These are phyloP conservation scores for Eueides isabella DNA, from an alignment of 1,140 invertebrate genomes.

Conservation along the genomic window DNA sequence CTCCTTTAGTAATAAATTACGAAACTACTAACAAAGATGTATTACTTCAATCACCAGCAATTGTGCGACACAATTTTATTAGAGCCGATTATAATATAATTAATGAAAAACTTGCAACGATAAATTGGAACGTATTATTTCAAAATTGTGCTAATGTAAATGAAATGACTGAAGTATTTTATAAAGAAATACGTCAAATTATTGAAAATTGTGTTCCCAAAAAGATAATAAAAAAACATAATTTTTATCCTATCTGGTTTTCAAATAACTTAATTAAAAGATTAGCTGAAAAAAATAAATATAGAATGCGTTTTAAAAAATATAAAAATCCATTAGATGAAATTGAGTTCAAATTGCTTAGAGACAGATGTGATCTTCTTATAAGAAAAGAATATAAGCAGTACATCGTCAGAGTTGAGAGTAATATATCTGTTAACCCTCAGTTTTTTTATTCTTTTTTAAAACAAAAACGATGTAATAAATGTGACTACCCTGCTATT, in stretches of 20 bases:
- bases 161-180: conserved; percentile 33
- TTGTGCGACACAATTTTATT: conserved; percentile 13
- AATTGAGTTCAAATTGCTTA: conserved; percentile 22
- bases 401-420: conserved; percentile 22
- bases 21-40: not conserved
- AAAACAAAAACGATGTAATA: conserved; percentile 20
- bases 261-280: conserved; percentile 19
- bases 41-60: conserved; percentile 8
- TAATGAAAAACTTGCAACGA: conserved; percentile 8
- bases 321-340: conserved; percentile 39
- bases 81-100: conserved; percentile 18
- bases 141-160: conserved; percentile 16
- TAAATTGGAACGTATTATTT: conserved; percentile 26
- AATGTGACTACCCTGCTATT: conserved; percentile 26
- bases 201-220: conserved; percentile 30
- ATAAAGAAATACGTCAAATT: conserved; percentile 22
- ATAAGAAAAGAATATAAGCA: conserved; percentile 22
- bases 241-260: conserved; percentile 9
- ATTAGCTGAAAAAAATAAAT: conserved; percentile 29
- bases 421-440: conserved; percentile 26
- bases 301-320: conserved; percentile 28
- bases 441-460: conserved; percentile 31
- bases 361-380: conserved; percentile 24
- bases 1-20: conserved; percentile 9
- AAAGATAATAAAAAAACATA: conserved; percentile 17